Evolutionary conservation across 2,888 invertebrate genomes (phyloP), one percentile per base, ranked within the genome.

Genomic region (Lingula anatina): DNA sequence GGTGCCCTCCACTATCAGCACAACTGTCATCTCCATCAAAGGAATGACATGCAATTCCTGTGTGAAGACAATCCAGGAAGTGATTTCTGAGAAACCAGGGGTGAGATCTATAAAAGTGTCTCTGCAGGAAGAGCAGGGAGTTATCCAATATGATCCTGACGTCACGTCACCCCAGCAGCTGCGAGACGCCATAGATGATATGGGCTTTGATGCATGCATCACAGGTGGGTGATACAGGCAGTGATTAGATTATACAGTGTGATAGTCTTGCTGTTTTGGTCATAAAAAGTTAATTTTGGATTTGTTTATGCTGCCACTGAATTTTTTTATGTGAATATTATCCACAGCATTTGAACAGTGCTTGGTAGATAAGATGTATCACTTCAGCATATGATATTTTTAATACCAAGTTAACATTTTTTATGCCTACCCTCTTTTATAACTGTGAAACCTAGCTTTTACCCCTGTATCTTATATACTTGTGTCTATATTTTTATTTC

Each of bases 1-100:
- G 78, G 88, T 89, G 37, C 12, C 45, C 49, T 50, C 44, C 18
- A 54, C 57, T 2, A 56, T 56, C n/a, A n/a, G n/a, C n/a, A n/a
- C n/a, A n/a, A n/a, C n/a, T 7, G 49, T 59, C 5, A 39, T 68
- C 2, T 53, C 36, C 37, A 66, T 70, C 25, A 54, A 60, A 65
- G 95, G 94, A 60, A 95, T 95, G 94, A 93, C 89, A 47, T 95
- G 94, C 68, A 85, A 88, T 78, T 90, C 90, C 23, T 96, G 95
- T 77, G 94, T 93, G 37, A 83, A 83, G 47, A 88, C 84, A 66
- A 93, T 95, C 46, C 87, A 93, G 75, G 82, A 82, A 0, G 85
- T 82, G 3, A 80, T 92, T 18, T 46, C 53, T 0, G 54, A 63
- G 15, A 56, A 67, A 46, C 75, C 83, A 0, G 93, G 90, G 1